These are phyloP conservation scores for Cheirogaleus medius DNA, from an alignment of 2,113 vertebrate genomes.

Conservation along the genomic window DNA sequence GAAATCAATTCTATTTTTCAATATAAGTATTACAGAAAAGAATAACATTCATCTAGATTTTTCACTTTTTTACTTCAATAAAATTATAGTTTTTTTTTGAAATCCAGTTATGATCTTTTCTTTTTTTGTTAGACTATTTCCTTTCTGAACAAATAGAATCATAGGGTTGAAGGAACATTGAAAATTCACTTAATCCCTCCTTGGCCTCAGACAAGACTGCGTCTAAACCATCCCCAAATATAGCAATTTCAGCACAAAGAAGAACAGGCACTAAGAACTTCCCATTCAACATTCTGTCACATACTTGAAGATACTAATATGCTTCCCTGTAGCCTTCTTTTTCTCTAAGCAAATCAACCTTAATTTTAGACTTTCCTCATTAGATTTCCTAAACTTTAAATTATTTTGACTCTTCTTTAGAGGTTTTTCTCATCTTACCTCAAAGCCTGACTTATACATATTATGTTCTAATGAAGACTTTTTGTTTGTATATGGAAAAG, in stretches of 20 bases:
- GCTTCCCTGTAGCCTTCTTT: conserved; percentile 29
- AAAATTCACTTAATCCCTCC: conserved; percentile 71
- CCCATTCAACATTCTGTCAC: conserved; percentile 63
- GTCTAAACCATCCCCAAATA: conserved; percentile 74
- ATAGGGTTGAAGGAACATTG: conserved; percentile 64
- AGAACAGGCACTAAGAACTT: conserved; percentile 56
- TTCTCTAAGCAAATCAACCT: conserved; percentile 34
- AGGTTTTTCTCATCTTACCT: conserved; percentile 37
- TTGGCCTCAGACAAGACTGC: conserved; percentile 68
- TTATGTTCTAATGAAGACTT: conserved; percentile 12
- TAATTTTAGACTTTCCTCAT: conserved; percentile 44
- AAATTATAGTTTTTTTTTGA: conserved; percentile 46
- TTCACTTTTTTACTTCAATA: conserved; percentile 44
- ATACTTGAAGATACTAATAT: conserved; percentile 57
- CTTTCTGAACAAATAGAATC: conserved; percentile 65
- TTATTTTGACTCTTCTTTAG: conserved; percentile 47
- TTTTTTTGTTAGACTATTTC: conserved; percentile 46
- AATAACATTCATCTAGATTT: conserved; percentile 35
- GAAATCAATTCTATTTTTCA: conserved; percentile 52
- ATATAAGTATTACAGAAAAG: conserved; percentile 14
- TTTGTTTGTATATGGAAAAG: conserved; percentile 48
- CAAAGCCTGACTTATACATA: conserved; percentile 21
- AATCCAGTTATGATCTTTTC: background rate
- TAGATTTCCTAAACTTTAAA: conserved; percentile 51
- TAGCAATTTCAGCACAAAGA: conserved; percentile 71